These are phyloP conservation scores for Andrena flavipes DNA, from an alignment of 2,888 invertebrate species.

Conservation along the genomic window DNA sequence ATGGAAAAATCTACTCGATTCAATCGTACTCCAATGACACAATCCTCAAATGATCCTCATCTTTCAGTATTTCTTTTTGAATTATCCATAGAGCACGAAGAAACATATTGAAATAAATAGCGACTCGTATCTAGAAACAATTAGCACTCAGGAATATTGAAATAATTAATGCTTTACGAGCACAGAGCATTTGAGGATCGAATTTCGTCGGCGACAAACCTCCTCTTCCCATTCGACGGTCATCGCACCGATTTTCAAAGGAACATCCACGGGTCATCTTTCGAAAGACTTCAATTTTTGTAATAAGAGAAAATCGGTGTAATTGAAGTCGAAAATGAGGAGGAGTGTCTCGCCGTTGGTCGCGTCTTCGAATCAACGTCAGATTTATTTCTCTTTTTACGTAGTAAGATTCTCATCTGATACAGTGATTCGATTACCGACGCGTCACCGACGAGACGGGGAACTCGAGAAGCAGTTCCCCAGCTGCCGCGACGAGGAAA, in stretches of 20 bases:
- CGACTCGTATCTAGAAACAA: no score
- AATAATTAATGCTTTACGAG: background rate
- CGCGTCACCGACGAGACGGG: slow-evolving; percentile 3
- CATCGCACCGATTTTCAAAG: background rate
- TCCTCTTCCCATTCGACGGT: slow-evolving; percentile 14
- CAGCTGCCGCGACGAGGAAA: background rate
- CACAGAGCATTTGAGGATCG: slow-evolving; percentile 33
- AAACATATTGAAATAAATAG: background rate
- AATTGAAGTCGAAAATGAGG: slow-evolving; percentile 35
- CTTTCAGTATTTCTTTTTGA: background rate
- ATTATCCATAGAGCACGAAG: background rate
- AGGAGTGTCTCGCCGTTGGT: slow-evolving; percentile 22
- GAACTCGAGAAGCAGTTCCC: background rate
- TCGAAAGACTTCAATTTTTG: background rate
- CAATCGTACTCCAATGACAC: slow-evolving; percentile 48
- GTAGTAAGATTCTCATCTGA: background rate
- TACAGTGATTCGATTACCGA: background rate
- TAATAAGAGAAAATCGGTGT: slow-evolving; percentile 15
- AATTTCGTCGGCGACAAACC: background rate
- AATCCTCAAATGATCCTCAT: slow-evolving; percentile 36
- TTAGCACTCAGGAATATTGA: background rate
- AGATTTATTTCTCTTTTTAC: background rate
- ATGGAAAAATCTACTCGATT: slow-evolving; percentile 11
- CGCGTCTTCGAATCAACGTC: slow-evolving; percentile 18
- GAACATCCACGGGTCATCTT: accelerated